Base-by-base conservation (phyloP, 1,140 invertebrate genomes). In the Achatina immaculata region DNA sequence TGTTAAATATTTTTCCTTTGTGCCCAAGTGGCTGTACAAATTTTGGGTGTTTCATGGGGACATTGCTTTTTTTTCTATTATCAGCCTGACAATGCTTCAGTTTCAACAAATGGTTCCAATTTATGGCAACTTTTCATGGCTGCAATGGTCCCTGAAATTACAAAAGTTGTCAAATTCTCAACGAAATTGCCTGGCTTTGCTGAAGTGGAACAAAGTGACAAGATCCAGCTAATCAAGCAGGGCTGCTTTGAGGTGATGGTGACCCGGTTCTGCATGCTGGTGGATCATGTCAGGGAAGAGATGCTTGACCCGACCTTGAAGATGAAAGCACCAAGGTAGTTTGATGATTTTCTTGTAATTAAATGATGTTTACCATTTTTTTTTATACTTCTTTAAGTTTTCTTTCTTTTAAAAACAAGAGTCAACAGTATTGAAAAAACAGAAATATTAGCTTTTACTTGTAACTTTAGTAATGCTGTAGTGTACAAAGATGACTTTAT, bases 141-240 rank as follows among this genome's bases (percentile, higher is more conserved):
- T 9, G 84, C 86, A 48, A 88, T 92, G 89, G 86, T 90, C 4
- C 97, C 97, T 77, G 97, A 97, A 68, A 98, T 99, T 85, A 95
- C 96, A 83, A 96, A 97, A 51, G 97, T 99, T 4, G 98, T 99
- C 75, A 97, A 99, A 90, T 99, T 99, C 91, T 97, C 97, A 85
- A 98, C 99, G 89, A 94, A 96, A 83, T 96, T 99, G 84, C 98
- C 98, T 84, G 76, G 76, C 7, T 78, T 76, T 34, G 24, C 74
- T 40, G 58, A 78, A 24, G 40, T 83, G 19, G 74, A 81, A 3
- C 74, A 73, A 38, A 75, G 73, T 0, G 82, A 83, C 48, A 74
- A 81, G 79, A 83, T 83, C 31, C 38, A 58, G 1, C 69, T 83
- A 65, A 93, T 99, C 81, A 99, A 99, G 92, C 88, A 90, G 96